Conservation (phyloP, 2,797 vertebrate species). For the Macroramphosus scolopax region DNA sequence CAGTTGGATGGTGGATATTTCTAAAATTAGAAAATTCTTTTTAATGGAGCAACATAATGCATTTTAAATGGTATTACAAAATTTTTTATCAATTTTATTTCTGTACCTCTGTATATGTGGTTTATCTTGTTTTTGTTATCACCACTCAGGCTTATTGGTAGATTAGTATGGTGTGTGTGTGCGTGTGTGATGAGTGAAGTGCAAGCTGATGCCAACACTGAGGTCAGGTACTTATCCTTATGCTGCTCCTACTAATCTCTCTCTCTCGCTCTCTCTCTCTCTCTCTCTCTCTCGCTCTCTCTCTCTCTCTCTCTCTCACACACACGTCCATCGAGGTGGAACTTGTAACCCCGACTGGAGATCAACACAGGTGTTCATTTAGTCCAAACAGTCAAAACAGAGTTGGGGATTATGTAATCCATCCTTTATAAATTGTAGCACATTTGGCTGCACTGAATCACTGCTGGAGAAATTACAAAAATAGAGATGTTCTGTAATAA, state of each 20-base stretch:
- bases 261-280: slow-evolving; percentile 4
- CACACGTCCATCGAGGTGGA: slow-evolving; percentile 16
- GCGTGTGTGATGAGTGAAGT: slow-evolving; percentile 14
- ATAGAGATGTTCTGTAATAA: neutral
- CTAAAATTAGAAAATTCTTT: too few relatives aligned
- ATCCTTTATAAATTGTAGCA: neutral
- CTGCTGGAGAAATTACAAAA: neutral
- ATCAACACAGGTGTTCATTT: slow-evolving; percentile 18
- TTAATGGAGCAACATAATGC: too few relatives aligned
- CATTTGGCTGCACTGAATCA: slow-evolving; percentile 1
- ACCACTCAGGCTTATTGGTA: neutral
- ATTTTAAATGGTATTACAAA: neutral
- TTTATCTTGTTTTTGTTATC: neutral
- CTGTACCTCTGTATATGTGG: neutral
- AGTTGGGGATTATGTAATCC: slow-evolving; percentile 30
- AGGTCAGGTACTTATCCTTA: slow-evolving; percentile 35
- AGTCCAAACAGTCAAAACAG: slow-evolving; percentile 24
- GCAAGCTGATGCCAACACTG: slow-evolving; percentile 35
- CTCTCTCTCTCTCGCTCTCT: slow-evolving; percentile 5
- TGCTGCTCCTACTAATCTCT: slow-evolving; percentile 27
- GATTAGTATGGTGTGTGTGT: slow-evolving; percentile 1
- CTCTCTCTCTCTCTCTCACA: slow-evolving; percentile 8
- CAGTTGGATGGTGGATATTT: too few relatives aligned
- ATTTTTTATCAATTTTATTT: slow-evolving; percentile 4
- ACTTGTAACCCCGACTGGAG: slow-evolving; percentile 31